These are phyloP conservation scores for Silurus aristotelis DNA, from an alignment of 2,797 vertebrate genomes.

Conservation along the genomic window DNA sequence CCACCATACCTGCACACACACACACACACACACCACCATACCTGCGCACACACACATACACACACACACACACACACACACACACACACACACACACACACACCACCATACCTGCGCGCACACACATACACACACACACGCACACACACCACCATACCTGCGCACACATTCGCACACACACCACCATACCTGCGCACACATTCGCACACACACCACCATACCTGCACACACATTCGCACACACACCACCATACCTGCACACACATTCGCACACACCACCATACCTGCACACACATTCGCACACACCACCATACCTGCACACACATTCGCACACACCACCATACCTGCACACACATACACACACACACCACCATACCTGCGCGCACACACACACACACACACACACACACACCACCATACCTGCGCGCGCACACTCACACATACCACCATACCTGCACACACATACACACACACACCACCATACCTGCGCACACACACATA, in stretches of 20 bases:
- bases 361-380: no score
- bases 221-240: no score
- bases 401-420: background rate
- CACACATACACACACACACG: background rate
- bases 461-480: background rate
- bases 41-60: no score
- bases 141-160: no score
- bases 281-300: background rate
- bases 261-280: background rate
- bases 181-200: background rate
- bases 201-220: no score
- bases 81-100: background rate
- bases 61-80: background rate
- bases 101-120: background rate
- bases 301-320: no score
- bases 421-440: no score
- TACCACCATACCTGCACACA: background rate
- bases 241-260: background rate
- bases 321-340: no score
- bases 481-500: background rate
- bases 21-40: no score
- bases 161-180: no score
- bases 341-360: background rate
- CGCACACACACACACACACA: fast-evolving
- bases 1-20: no score